Percentiles rank a stretch among this genome's conserved stretches.
These are phyloP conservation scores for Bombus ignitus DNA, from an alignment of 1,140 invertebrate species.

Conservation along the genomic window DNA sequence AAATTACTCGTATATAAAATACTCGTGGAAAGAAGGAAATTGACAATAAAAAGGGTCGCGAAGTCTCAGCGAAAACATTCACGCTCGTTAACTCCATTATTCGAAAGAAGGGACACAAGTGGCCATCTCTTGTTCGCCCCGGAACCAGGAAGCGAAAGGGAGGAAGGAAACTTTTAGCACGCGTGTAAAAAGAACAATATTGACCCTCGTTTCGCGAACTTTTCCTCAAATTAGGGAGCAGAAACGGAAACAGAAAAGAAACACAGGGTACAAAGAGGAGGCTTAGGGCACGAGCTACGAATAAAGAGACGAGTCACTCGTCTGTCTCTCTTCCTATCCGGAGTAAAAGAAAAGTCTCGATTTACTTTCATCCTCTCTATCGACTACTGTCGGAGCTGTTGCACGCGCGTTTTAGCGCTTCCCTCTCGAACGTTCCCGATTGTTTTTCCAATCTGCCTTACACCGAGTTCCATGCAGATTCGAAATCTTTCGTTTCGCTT, in stretches of 20 bases:
- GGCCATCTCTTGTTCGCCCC: background rate
- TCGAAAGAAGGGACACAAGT: background rate
- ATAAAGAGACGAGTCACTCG: background rate
- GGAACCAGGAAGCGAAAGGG: background rate
- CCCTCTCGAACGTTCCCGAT: slow-evolving; percentile 40
- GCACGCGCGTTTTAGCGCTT: slow-evolving; percentile 13
- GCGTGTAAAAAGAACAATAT: slow-evolving; percentile 61
- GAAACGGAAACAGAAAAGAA: slow-evolving; percentile 3
- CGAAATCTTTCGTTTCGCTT: slow-evolving; percentile 30
- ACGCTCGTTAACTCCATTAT: slow-evolving; percentile 29
- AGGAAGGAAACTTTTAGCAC: background rate
- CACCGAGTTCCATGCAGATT: slow-evolving; percentile 54
- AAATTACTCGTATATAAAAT: too few species aligned
- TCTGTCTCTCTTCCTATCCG: background rate
- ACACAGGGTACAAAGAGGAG: slow-evolving; percentile 13
- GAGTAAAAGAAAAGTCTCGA: slow-evolving; percentile 12
- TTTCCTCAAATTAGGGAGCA: slow-evolving; percentile 33
- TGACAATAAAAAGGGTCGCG: background rate
- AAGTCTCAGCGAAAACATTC: background rate
- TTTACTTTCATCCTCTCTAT: background rate
- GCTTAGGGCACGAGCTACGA: slow-evolving; percentile 30
- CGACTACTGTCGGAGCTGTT: background rate
- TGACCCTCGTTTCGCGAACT: slow-evolving; percentile 54
- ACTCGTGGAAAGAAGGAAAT: background rate
- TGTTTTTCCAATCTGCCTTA: slow-evolving; percentile 64